Evolutionary conservation across 2,113 vertebrate genomes (phyloP).

Genomic region (Thamnophis sirtalis): DNA sequence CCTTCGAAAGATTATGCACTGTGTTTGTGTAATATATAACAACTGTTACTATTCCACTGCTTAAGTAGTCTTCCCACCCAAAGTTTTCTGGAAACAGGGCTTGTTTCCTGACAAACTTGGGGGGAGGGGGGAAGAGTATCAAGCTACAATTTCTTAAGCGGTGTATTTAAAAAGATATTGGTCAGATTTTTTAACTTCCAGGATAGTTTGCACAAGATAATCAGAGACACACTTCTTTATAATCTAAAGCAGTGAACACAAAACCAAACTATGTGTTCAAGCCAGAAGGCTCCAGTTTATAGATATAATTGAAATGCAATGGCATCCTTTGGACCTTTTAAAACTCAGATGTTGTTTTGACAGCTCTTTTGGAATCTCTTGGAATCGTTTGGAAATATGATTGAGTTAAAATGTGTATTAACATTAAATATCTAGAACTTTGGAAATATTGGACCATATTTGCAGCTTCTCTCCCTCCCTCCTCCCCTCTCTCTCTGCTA

Average conservation of each 20-base stretch:
- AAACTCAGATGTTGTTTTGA: background rate
- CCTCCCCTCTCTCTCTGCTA: background rate
- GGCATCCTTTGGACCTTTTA: background rate
- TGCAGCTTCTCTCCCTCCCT: too few relatives aligned
- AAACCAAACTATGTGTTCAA: background rate
- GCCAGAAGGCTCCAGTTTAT: background rate
- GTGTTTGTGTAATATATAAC: background rate
- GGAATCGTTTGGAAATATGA: slow-evolving; percentile 50
- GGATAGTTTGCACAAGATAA: background rate
- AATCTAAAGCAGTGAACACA: background rate
- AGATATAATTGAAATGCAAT: background rate
- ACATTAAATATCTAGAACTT: slow-evolving; percentile 53
- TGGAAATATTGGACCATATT: slow-evolving; percentile 23
- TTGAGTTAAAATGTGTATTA: slow-evolving; percentile 74
- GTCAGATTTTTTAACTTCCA: background rate
- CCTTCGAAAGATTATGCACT: background rate
- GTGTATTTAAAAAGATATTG: background rate
- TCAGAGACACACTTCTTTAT: background rate
- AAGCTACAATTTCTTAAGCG: background rate
- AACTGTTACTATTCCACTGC: background rate
- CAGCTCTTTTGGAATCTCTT: background rate
- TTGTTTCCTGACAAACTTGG: background rate
- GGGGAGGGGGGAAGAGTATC: too few relatives aligned
- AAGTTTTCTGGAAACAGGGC: background rate
- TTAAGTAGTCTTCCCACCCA: background rate